A percentile compares a stretch with the other conserved stretches of the same genome.
Conservation (phyloP, 2,113 vertebrate species). For the Thalassoma bifasciatum region DNA sequence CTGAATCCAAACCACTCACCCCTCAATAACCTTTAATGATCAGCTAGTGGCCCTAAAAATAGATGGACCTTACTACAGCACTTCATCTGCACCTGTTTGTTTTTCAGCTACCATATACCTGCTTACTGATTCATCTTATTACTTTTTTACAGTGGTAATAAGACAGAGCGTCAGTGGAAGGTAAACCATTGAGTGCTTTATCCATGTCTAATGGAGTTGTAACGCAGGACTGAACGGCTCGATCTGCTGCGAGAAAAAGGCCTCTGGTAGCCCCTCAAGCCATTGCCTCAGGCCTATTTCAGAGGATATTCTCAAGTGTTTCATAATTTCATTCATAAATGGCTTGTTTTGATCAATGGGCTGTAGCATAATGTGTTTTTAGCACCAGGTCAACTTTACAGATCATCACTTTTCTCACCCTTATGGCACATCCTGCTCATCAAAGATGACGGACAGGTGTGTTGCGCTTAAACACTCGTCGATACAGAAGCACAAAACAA, state of each 20-base stretch:
- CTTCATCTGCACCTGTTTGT: slow-evolving; percentile 52
- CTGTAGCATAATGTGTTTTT: slow-evolving; percentile 59
- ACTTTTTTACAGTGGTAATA: slow-evolving; percentile 53
- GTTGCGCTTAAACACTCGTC: slow-evolving; percentile 21
- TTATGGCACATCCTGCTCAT: slow-evolving; percentile 37
- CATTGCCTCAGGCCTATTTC: slow-evolving; percentile 73
- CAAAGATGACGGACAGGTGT: slow-evolving; percentile 36
- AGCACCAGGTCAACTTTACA: slow-evolving; percentile 38
- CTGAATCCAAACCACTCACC: slow-evolving; percentile 36
- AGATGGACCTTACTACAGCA: slow-evolving; percentile 67
- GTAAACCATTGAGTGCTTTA: slow-evolving; percentile 61
- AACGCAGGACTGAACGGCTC: slow-evolving; percentile 68
- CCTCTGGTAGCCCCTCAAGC: slow-evolving; percentile 69
- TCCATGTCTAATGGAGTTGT: slow-evolving; percentile 76
- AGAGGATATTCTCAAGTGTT: slow-evolving; percentile 68
- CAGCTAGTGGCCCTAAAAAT: slow-evolving; percentile 62
- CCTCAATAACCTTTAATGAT: slow-evolving; percentile 47
- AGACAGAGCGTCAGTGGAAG: slow-evolving; percentile 55
- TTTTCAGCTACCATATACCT: slow-evolving; percentile 59
- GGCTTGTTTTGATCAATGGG: slow-evolving; percentile 69
- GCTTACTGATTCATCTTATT: slow-evolving; percentile 52
- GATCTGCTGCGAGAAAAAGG: slow-evolving; percentile 63
- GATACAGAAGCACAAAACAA: slow-evolving; percentile 24
- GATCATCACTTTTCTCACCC: slow-evolving; percentile 50
- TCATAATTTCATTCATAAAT: slow-evolving; percentile 71